Base-by-base conservation (phyloP, 2,113 vertebrate genomes). In the Heloderma charlesbogerti region DNA sequence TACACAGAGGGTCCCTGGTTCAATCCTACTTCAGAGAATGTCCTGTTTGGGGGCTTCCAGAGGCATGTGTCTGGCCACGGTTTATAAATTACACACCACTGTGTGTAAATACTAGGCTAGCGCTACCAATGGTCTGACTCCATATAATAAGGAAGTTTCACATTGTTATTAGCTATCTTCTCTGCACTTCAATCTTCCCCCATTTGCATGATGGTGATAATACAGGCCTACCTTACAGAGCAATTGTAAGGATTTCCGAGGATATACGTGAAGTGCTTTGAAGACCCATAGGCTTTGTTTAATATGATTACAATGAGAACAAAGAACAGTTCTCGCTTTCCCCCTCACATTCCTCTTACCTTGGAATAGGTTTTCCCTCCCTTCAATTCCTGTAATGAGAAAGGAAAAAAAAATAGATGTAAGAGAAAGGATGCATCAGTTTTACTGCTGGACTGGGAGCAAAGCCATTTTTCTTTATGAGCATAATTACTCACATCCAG, bases 331-430 rank as follows among this genome's bases (percentile, higher is more conserved):
- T 37, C 25, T 63, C 6, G 13, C 82, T 43, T 66, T 89, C 27
- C 8, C 3, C 91, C 72, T 69, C 15, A 27, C 6, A 4, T 12
- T 37, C 34, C 72, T 94, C 98, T 98, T 99, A 99, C 99, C 99
- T 99, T 99, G 90, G 98, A 98, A 93, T 98, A 99, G 3, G 99
- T 95, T 96, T 99, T 99, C 96, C 99, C 99, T 89, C 99, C 99
- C 97, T 99, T 99, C 94, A 99, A 98, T 96, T 99, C 99, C 99
- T 99, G 96, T 91, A 97, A 96, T 3, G n/a, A 94, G 96, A 97
- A 98, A 96, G 97, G 98, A 97, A 95, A 90, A 95, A 94, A 95
- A 93, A 8, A 51, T 8, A 51, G 48, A 51, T 0, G 60, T 4
- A 40, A 57, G 34, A 93, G 88, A 97, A 92, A 97, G 93, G 93